Base-by-base conservation (phyloP, 1,140 invertebrate species). In the Drosophila nebulosa region DNA sequence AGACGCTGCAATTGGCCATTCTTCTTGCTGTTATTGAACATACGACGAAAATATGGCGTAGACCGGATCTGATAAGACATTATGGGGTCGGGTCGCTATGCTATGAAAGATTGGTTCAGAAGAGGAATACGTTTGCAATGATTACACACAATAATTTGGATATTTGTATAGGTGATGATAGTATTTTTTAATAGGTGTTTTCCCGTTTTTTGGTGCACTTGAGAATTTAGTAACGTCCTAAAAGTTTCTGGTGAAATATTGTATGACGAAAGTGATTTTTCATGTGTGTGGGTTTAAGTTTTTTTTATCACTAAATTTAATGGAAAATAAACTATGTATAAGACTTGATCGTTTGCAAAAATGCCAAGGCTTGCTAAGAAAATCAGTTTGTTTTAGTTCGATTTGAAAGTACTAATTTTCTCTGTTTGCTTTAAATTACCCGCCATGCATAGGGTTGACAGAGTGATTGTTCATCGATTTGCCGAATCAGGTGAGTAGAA, bases 1-100 rank as follows among this genome's bases (percentile, higher is more conserved):
- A 90, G 51, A 0, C 71, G 69, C 63, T 90, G 89, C 63, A 90
- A 46, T 18, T 90, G 84, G 0, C 84, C 89, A 39, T 90, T 90
- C 7, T 68, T 69, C 22, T 88, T 88, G 60, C 89, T 90, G 9
- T 76, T 78, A 55, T 79, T 79, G 60, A 86, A 74, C 60, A 90
- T 83, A 24, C 89, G 89, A 1, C 80, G 84, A 6, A 75, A 89
- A 42, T 71, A 89, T 0, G 89, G 84, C 27, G 89, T 90, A 2
- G 84, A 84, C 21, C 86, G 89, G n/a, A 90, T 90, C 51, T 90
- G 84, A 53, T 90, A 89, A 0, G 89, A 89, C 89, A 90, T 21
- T 46, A 10, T 60, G 0, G 14, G 39, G 16, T 14, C 16, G 39
- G 39, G 27, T 10, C 27, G 27, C 27, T 30, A 7, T 7, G 7